Base-by-base conservation (phyloP, 2,113 vertebrate genomes). In the Gallinago undulata region DNA sequence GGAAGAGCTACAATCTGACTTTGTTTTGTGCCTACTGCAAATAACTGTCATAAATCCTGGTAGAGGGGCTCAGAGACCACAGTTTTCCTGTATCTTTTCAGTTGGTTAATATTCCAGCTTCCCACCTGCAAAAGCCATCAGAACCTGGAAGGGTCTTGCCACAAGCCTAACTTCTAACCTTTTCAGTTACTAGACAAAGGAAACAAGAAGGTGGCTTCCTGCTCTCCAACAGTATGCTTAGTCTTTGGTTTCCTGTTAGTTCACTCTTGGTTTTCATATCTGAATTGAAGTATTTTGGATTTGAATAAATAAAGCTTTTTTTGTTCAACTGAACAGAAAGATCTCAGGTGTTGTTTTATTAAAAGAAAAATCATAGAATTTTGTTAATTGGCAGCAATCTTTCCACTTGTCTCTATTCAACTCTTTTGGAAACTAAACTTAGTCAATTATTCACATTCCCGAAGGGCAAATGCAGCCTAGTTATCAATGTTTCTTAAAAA, bases 401-500 rank as follows among this genome's bases (percentile, higher is more conserved):
- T 89, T 70, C 74, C 30, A n/a, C 19, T 78, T 92, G 35, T 9
- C 24, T 25, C 28, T 77, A 6, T 73, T 76, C 41, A 84, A 43
- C n/a, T 53, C 22, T 51, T 84, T 72, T 67, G 57, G 74, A 94
- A 94, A 77, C 69, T 85, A 93, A 94, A 91, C 22, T 84, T 77
- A 72, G 67, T 75, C 45, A 75, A 60, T 94, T 82, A 89, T 51
- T 84, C 69, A 94, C 45, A 70, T 55, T 87, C 66, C 43, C 66
- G 89, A 87, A 68, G 53, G 90, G 57, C 18, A 84, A 90, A 87
- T 68, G 76, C 30, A 94, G 66, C 35, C 56, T 45, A 75, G 64
- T 87, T 94, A 93, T 78, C 79, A 84, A 27, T 75, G 56, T 72
- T 87, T 93, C 86, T 89, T 90, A 62, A 93, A 85, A 93, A 93